These are phyloP conservation scores for Cordilura impudica DNA, from an alignment of 2,888 invertebrate genomes.

Conservation along the genomic window DNA sequence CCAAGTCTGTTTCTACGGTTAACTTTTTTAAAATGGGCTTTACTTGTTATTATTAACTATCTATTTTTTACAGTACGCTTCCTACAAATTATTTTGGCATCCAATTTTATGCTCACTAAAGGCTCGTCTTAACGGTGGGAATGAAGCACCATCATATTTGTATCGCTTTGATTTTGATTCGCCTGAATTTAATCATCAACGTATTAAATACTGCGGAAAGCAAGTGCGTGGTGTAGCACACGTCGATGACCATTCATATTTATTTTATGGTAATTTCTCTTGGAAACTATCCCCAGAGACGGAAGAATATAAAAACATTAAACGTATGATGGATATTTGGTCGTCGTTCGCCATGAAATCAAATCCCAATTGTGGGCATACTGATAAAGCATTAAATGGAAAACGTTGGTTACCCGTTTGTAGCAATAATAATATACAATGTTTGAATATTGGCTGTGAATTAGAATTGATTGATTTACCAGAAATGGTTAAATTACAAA, in stretches of 20 bases:
- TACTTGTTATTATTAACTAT: too few species aligned
- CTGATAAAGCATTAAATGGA: conserved; percentile 41
- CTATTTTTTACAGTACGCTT: conserved; percentile 69
- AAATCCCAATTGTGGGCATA: conserved; percentile 71
- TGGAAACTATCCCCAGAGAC: conserved; percentile 69
- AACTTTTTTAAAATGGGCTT: too few species aligned
- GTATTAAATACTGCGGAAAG: conserved; percentile 71
- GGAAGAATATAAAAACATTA: conserved; percentile 73
- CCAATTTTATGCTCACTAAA: conserved; percentile 69
- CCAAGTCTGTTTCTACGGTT: too few species aligned
- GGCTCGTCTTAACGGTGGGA: conserved; percentile 65
- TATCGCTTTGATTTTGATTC: conserved; percentile 77
- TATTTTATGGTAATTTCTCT: conserved; percentile 73
- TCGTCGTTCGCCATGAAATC: conserved; percentile 72
- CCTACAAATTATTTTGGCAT: conserved; percentile 76
- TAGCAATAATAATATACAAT: conserved; percentile 40
- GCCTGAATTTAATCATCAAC: conserved; percentile 73
- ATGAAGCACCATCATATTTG: conserved; percentile 71
- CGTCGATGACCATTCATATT: conserved; percentile 75
- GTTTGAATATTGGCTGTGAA: conserved; percentile 56
- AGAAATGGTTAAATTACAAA: conserved; percentile 69
- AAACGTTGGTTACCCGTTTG: conserved; percentile 39
- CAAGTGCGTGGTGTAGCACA: conserved; percentile 73
- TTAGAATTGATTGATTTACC: conserved; percentile 71
- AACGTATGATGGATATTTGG: conserved; percentile 74